phyloP scores from a whole-genome alignment of 1,140 invertebrate genomes.

The Ceratoteleas bidentatus region DNA sequence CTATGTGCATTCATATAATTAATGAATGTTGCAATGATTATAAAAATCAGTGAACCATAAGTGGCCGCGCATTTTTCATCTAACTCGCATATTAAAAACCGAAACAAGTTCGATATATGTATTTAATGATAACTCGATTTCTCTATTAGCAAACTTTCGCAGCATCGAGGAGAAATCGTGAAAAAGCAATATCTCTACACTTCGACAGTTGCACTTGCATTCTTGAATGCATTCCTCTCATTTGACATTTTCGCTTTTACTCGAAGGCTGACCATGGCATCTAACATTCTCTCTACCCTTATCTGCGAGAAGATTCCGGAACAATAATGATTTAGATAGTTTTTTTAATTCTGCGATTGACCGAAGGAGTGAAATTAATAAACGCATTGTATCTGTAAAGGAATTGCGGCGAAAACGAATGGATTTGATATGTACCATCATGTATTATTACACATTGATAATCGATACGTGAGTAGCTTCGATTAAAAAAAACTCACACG shows the following conservation, averaged over 20 bases:
- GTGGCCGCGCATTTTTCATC: constrained; percentile 3
- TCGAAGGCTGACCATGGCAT: constrained; percentile 63
- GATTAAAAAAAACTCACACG: too few species aligned
- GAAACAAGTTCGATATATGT: constrained; percentile 42
- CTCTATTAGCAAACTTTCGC: constrained; percentile 58
- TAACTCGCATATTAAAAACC: constrained; percentile 34
- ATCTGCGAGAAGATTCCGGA: constrained; percentile 40
- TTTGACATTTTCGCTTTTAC: constrained; percentile 66
- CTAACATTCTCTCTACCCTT: constrained; percentile 61
- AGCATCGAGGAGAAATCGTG: constrained; percentile 56
- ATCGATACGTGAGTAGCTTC: too few species aligned
- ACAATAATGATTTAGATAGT: constrained; percentile 34
- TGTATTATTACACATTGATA: too few species aligned
- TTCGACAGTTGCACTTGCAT: constrained; percentile 65
- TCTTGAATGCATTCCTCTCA: constrained; percentile 62
- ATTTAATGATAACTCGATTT: constrained; percentile 50
- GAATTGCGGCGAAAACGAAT: too few species aligned
- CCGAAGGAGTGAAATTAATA: too few species aligned
- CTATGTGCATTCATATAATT: constrained; percentile 4
- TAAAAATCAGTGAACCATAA: constrained; percentile 15
- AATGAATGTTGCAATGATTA: constrained; percentile 31
- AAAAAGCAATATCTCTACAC: constrained; percentile 60
- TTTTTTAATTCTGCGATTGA: too few species aligned
- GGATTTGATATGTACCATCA: too few species aligned
- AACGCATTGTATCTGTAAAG: too few species aligned